Percentiles rank a stretch among this genome's conserved stretches.
These are phyloP conservation scores for Orestias chungarensis DNA, from an alignment of 2,797 vertebrate species.

Conservation along the genomic window DNA sequence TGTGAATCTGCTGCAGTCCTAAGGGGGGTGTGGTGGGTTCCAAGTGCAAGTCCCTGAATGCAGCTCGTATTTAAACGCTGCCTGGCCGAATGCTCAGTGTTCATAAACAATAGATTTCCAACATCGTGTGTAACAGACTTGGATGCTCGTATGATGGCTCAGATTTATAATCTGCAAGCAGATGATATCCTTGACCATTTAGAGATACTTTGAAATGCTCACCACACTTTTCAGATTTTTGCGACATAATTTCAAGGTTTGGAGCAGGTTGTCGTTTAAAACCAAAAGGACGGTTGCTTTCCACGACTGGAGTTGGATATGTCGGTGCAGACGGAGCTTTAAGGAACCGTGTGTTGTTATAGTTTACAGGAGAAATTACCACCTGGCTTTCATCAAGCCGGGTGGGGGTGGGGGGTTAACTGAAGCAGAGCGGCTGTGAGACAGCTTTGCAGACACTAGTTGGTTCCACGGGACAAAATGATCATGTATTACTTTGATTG, in stretches of 20 bases:
- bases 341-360: slow-evolving; percentile 57
- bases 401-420: slow-evolving; percentile 2
- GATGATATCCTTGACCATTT: neutral
- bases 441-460: slow-evolving; percentile 15
- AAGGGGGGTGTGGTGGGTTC: no score
- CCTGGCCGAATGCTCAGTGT: no score
- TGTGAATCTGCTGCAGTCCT: neutral
- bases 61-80: no score
- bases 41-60: no score
- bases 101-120: no score
- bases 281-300: no score
- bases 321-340: slow-evolving; percentile 42
- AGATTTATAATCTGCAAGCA: neutral
- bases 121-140: neutral
- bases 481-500: slow-evolving; percentile 36
- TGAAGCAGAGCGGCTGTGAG: slow-evolving; percentile 15
- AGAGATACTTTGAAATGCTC: no score
- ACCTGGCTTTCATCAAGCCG: slow-evolving; percentile 75
- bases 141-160: neutral
- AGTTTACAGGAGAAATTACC: slow-evolving; percentile 48
- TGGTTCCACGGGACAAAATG: slow-evolving; percentile 14
- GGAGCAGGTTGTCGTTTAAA: no score
- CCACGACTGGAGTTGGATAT: no score
- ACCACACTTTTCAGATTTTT: neutral
- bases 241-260: neutral